Base-by-base conservation (phyloP, 2,888 invertebrate species). In the Embidobia sp. region DNA sequence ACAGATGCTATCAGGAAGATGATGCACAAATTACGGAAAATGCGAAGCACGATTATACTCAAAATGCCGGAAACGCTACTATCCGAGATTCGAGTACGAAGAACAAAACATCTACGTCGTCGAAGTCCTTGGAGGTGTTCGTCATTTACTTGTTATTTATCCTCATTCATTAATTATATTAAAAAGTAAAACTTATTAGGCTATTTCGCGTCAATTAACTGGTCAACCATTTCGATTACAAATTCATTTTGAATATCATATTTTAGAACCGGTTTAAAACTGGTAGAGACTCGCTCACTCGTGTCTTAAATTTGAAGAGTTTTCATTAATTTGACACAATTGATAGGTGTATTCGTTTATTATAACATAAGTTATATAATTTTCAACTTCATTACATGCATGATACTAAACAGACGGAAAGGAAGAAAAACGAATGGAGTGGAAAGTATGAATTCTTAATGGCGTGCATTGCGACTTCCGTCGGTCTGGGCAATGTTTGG, bases 401-500 rank as follows among this genome's bases (percentile, higher is more conserved):
- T n/a, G n/a, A n/a, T n/a, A n/a, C n/a, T n/a, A n/a, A n/a, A n/a
- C n/a, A 22, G 22, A 6, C 22, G 3, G 22, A 22, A 22, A 22
- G 6, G 3, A 22, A 6, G 6, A 22, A 35, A 2, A 44, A 61
- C 11, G 61, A 61, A 48, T 61, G 61, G 48, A 16, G 61, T 37
- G 61, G 61, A 37, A 61, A 48, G 10, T 61, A 48, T 19, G 61
- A 61, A 29, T 61, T 61, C 33, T 19, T 61, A n/a, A 48, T 61
- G 61, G 35, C 48, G 2, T 61, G 61, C 26, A 37, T 61, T 7
- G 61, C 61, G 0, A 53, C 53, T 3, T 53, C 51, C 1, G 64
- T 51, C 4, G 64, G 64, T 4, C 44, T 64, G 2, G 64, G 64
- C 11, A 64, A 53, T 18, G 64, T 64, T 51, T 66, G 66, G 93